A percentile compares a stretch with the other conserved stretches of the same genome.
These are phyloP conservation scores for Fabriciana adippe DNA, from an alignment of 2,888 invertebrate species.

Conservation along the genomic window DNA sequence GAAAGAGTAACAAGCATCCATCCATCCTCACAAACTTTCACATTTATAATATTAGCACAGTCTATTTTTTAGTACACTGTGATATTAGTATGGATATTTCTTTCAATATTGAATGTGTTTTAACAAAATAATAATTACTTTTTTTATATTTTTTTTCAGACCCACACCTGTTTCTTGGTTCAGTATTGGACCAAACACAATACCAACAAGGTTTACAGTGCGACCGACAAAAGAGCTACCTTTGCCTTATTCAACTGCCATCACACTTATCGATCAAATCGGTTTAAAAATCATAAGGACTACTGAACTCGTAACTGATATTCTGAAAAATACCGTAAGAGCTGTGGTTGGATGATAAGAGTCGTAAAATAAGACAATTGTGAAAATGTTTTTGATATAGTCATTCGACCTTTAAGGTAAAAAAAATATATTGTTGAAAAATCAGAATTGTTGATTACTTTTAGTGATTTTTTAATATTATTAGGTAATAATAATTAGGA, in stretches of 20 bases:
- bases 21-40: too few species aligned
- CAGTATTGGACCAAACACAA: constrained; percentile 53
- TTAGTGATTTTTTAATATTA: neutral
- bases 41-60: too few species aligned
- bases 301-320: constrained; percentile 72
- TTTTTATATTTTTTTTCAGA: constrained; percentile 50
- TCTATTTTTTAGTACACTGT: too few species aligned
- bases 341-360: constrained; percentile 66
- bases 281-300: constrained; percentile 76
- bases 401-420: constrained; percentile 17
- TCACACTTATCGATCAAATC: constrained; percentile 75
- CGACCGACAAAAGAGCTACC: constrained; percentile 57
- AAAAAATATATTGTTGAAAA: neutral
- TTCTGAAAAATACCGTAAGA: constrained; percentile 72
- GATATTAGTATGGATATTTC: too few species aligned
- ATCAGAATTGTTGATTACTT: constrained; percentile 8
- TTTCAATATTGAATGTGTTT: too few species aligned
- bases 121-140: too few species aligned
- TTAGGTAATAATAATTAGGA: neutral
- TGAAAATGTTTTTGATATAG: constrained; percentile 9
- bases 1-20: too few species aligned
- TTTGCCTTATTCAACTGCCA: constrained; percentile 64
- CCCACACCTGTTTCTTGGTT: constrained; percentile 61
- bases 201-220: constrained; percentile 62
- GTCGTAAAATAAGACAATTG: constrained; percentile 11